Conservation (phyloP, 2,113 vertebrate species). For the Myrmecobius fasciatus region DNA sequence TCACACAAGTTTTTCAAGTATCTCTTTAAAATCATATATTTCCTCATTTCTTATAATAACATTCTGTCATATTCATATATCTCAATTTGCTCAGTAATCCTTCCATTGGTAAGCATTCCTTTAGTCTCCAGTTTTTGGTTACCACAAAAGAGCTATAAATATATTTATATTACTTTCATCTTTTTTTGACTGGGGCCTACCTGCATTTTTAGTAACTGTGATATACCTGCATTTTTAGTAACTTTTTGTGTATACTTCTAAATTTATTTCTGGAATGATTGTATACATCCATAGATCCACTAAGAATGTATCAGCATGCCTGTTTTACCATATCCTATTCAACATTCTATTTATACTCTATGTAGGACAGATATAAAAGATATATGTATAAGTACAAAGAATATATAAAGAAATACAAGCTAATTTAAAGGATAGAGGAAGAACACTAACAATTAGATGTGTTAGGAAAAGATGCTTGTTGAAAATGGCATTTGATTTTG, state of each 20-base stretch:
- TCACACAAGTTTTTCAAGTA: not conserved
- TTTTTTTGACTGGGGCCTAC: not conserved
- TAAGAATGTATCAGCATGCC: not conserved
- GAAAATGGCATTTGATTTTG: not conserved
- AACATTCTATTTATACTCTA: not conserved
- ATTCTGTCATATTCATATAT: not conserved
- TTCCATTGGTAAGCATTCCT: not conserved
- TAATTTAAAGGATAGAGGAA: not conserved
- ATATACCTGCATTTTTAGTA: not conserved
- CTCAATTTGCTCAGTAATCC: not conserved
- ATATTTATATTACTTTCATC: not conserved
- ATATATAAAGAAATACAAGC: not conserved
- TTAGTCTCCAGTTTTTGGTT: not conserved
- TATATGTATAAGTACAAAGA: not conserved
- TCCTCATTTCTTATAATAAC: not conserved
- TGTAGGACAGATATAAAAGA: not conserved
- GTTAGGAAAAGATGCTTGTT: not conserved
- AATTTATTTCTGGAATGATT: not conserved
- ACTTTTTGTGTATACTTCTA: not conserved
- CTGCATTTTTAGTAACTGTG: not conserved
- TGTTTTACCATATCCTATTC: not conserved
- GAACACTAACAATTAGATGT: not conserved
- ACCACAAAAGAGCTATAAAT: not conserved
- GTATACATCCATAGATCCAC: not conserved
- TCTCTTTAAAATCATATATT: not conserved